These are phyloP conservation scores for Drosophila birchii DNA, from an alignment of 2,888 invertebrate genomes.

Conservation along the genomic window DNA sequence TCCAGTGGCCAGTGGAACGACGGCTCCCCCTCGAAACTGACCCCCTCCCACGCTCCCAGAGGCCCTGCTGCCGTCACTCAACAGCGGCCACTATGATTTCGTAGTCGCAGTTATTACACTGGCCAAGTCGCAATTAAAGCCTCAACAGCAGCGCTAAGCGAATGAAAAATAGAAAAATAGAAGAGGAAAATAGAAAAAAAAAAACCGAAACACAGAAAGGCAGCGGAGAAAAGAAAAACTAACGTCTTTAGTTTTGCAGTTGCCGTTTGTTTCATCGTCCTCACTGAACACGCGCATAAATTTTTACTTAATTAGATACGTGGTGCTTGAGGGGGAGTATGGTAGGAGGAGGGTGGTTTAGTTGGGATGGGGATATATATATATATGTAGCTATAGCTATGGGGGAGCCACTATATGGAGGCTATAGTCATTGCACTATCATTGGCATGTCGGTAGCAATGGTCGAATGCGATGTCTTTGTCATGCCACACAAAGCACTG, in stretches of 20 bases:
- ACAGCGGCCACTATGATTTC: constrained; percentile 56
- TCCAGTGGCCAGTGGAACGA: constrained; percentile 1
- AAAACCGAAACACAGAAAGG: constrained; percentile 15
- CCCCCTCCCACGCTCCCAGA: neutral
- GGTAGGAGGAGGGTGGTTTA: neutral
- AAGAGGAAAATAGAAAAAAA: constrained; percentile 17
- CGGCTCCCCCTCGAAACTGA: constrained; percentile 1
- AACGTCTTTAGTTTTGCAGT: constrained; percentile 63
- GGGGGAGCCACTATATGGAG: neutral
- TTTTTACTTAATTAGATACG: constrained; percentile 79
- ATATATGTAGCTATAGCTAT: no score
- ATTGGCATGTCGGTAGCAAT: constrained; percentile 48
- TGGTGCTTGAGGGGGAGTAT: neutral
- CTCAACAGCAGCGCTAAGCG: constrained; percentile 42
- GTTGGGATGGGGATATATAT: constrained; percentile 1
- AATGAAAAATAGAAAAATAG: constrained; percentile 5
- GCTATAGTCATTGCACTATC: constrained; percentile 40
- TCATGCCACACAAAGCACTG: constrained; percentile 21
- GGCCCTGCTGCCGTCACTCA: constrained; percentile 38
- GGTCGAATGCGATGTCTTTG: constrained; percentile 32
- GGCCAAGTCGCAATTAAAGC: constrained; percentile 53
- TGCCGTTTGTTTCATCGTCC: constrained; percentile 79
- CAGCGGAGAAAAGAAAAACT: constrained; percentile 51
- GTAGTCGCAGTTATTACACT: constrained; percentile 72
- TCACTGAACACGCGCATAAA: constrained; percentile 83